Conservation (phyloP, 2,797 vertebrate species). For the Poecilia gillii region DNA sequence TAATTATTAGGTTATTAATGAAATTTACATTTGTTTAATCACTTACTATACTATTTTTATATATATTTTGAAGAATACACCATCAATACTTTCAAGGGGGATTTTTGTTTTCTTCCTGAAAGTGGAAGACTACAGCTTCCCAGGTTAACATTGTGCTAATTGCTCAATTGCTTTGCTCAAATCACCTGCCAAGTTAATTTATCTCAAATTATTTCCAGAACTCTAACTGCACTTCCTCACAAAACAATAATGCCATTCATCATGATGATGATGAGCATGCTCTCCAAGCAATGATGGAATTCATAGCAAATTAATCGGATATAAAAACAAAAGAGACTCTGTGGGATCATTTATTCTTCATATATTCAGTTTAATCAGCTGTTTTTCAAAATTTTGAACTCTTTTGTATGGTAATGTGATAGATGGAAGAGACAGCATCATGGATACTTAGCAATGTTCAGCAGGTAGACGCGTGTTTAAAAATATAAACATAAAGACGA, state of each 20-base stretch:
- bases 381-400: not conserved
- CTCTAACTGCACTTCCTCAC: not conserved
- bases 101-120: not conserved
- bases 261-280: not conserved
- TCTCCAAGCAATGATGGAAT: not conserved
- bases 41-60: not conserved
- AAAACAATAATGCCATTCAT: constrained; percentile 3
- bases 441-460: constrained; percentile 1
- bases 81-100: not conserved
- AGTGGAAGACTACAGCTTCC: not conserved
- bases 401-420: not conserved
- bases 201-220: constrained; percentile 3
- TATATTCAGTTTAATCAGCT: constrained; percentile 1
- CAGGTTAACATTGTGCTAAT: not conserved
- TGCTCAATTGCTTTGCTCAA: not conserved
- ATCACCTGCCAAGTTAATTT: not conserved
- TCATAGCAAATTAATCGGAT: constrained; percentile 6
- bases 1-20: not conserved
- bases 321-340: constrained; percentile 1
- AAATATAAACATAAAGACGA: constrained; percentile 35
- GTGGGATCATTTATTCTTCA: constrained; percentile 11
- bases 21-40: not conserved
- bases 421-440: constrained; percentile 3
- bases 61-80: not conserved
- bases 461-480: constrained; percentile 37